phyloP scores from a whole-genome alignment of 2,797 vertebrate species.

The Calcarius lapponicus region DNA sequence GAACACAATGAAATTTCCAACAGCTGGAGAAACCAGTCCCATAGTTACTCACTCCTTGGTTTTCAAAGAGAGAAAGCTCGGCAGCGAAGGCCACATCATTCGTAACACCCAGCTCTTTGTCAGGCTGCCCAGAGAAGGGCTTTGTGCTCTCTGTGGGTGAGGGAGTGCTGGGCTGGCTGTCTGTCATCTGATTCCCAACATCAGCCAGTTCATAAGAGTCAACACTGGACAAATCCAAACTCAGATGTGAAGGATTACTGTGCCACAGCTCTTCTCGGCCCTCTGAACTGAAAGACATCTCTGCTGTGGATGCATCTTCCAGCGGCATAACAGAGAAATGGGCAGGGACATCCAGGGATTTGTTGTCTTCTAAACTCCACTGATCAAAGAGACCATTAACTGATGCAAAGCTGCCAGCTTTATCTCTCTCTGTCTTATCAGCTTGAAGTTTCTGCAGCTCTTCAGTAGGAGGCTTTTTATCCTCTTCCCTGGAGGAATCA shows the following conservation, averaged over 20 bases:
- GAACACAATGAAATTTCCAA: background rate
- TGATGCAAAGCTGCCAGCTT: conserved; percentile 45
- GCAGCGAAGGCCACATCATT: conserved; percentile 78
- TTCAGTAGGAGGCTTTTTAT: conserved; percentile 55
- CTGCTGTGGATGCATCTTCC: conserved; percentile 82
- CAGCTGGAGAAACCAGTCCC: background rate
- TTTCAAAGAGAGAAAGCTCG: conserved; percentile 86
- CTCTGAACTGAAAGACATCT: conserved; percentile 75
- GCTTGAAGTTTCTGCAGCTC: conserved; percentile 56
- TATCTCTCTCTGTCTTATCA: conserved; percentile 67
- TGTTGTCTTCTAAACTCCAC: conserved; percentile 81
- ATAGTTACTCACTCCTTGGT: conserved; percentile 81
- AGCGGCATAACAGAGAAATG: conserved; percentile 57
- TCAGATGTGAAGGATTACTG: conserved; percentile 82
- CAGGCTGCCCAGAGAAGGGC: conserved; percentile 80
- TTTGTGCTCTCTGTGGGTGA: conserved; percentile 88
- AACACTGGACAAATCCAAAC: conserved; percentile 87
- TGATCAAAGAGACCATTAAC: conserved; percentile 70
- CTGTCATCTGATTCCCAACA: conserved; percentile 85
- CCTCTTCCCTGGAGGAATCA: conserved; percentile 71
- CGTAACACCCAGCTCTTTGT: conserved; percentile 72
- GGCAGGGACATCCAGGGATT: conserved; percentile 81
- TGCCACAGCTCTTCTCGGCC: conserved; percentile 82
- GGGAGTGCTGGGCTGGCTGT: conserved; percentile 90
- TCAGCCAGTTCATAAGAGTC: conserved; percentile 84